Evolutionary conservation across 2,113 vertebrate genomes (phyloP), one percentile per base, ranked within the genome.

Genomic region (Plectropomus leopardus): DNA sequence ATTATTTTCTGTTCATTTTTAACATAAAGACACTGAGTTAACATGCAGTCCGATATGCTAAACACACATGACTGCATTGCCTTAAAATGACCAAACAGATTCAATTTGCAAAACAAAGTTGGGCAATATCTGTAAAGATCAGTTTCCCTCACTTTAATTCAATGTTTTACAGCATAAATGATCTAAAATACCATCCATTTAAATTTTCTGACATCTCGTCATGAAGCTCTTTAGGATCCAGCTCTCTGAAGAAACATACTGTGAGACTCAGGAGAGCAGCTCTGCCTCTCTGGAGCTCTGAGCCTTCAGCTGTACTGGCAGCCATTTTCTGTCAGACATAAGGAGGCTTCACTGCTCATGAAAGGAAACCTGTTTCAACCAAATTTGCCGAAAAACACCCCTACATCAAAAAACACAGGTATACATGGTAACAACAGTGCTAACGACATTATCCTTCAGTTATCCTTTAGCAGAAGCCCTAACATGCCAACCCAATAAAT

Each of bases 271-370:
- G 40, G n/a, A 53, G 76, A 48, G 60, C 14, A 42, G 68, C 59
- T 83, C 47, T 73, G 34, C 66, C 53, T 77, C 67, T 82, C 48
- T 83, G 58, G 19, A 76, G 59, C 75, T 77, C 84, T 40, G 40
- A 61, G 84, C 68, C 80, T 86, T 84, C 65, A 79, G 81, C 72
- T 80, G 23, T 55, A 73, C 72, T 78, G 73, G 85, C 86, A 81
- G 89, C 86, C 89, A 88, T 88, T 88, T 90, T 87, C 76, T 90
- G 72, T 76, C 82, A 61, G 76, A 78, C 69, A 81, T 40, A 77
- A 72, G 65, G 80, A 82, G 34, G 53, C 71, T 75, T 75, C 65
- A 79, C 58, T 65, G 63, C 58, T 57, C 15, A 13, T 59, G 1
- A 73, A 57, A 36, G 8, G n/a, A 40, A 65, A 6, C 42, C 44